phyloP scores from a whole-genome alignment of 2,113 vertebrate genomes.

The Psophia crepitans region DNA sequence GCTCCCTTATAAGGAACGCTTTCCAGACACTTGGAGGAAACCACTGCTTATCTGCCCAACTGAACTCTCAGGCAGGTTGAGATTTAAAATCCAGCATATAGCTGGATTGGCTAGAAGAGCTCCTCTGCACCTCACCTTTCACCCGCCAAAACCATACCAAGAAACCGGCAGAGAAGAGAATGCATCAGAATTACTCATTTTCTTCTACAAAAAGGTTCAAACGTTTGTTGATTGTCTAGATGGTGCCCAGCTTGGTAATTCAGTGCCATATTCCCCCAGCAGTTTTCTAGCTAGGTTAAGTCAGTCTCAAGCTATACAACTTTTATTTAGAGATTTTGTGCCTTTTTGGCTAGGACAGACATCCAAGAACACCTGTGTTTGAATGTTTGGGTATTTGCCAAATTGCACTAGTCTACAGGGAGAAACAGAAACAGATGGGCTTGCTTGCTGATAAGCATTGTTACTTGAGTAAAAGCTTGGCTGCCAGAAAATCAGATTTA shows the following conservation, averaged over 20 bases:
- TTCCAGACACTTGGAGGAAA: not conserved
- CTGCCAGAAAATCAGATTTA: constrained; percentile 17
- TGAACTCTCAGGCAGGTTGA: not conserved
- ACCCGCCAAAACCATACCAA: not conserved
- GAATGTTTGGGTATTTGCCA: not conserved
- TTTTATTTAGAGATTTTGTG: not conserved
- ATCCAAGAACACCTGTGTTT: not conserved
- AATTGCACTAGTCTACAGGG: not conserved
- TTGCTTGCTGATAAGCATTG: not conserved
- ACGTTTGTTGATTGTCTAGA: not conserved
- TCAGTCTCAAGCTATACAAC: not conserved
- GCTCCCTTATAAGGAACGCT: constrained; percentile 20
- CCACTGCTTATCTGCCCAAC: not conserved
- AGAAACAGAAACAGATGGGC: constrained; percentile 3
- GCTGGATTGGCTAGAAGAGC: not conserved
- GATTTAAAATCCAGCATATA: not conserved
- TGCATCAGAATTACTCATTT: not conserved
- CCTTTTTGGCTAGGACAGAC: not conserved
- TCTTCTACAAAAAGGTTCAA: not conserved
- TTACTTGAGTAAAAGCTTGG: not conserved
- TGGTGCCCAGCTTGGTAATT: not conserved
- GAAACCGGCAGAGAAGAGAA: not conserved
- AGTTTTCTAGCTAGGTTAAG: not conserved
- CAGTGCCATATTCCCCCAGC: not conserved
- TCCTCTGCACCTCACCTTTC: not conserved